Conservation (phyloP, 2,797 vertebrate genomes). For the Adrianichthys oophorus region DNA sequence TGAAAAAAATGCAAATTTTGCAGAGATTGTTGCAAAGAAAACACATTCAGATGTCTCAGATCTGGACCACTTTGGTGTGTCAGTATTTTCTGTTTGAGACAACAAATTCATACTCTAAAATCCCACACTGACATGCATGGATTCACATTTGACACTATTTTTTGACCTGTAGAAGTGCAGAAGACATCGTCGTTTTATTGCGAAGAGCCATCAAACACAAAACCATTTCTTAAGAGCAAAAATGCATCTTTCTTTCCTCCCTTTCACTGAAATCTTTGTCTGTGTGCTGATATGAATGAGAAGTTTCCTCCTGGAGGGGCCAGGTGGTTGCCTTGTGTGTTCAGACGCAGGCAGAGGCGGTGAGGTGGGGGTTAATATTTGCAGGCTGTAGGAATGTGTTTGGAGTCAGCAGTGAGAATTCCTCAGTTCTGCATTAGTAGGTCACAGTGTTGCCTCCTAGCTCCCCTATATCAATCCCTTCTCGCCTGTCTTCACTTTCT, state of each 20-base stretch:
- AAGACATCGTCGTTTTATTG: not conserved
- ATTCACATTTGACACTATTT: not conserved
- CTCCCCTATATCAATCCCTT: constrained; percentile 47
- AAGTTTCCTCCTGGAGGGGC: constrained; percentile 41
- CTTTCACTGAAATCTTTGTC: constrained; percentile 7
- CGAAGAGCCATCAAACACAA: no score
- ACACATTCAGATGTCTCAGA: not conserved
- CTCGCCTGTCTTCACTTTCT: constrained; percentile 32
- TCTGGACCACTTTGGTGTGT: not conserved
- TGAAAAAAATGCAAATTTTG: not conserved
- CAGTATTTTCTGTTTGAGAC: not conserved
- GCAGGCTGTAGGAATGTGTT: constrained; percentile 79
- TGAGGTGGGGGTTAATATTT: constrained; percentile 78
- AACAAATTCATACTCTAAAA: not conserved
- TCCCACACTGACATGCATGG: no score
- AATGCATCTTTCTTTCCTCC: constrained; percentile 1
- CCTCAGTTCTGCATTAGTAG: constrained; percentile 79
- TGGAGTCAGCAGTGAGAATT: constrained; percentile 79
- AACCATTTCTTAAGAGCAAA: no score
- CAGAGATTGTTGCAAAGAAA: no score
- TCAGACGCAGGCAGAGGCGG: constrained; percentile 54
- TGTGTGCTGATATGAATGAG: constrained; percentile 39
- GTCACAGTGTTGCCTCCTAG: constrained; percentile 72
- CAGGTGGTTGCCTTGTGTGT: constrained; percentile 52
- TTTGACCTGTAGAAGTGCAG: not conserved